Evolutionary conservation across 2,113 vertebrate genomes (phyloP), one percentile per base, ranked within the genome.

Genomic region (Poecile atricapillus): DNA sequence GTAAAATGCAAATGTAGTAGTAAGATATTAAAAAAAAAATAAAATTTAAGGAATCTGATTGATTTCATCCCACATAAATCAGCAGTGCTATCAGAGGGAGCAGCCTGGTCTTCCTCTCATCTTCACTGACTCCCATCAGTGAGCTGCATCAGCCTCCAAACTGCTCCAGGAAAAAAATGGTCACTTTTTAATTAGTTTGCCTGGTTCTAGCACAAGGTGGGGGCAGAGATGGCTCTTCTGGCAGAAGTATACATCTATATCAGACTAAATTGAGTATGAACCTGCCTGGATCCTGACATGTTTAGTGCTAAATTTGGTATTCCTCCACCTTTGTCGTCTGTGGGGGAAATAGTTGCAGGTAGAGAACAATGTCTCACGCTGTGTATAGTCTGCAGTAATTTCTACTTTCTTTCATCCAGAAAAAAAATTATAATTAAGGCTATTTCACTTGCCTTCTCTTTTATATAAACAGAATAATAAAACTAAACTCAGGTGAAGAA

Each of bases 1-100:
- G 10, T 16, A 76, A 60, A 75, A 75, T 39, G 5, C 9, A 78
- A 85, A 71, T 19, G 15, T 35, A 65, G 4, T 17, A 59, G 68
- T 28, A 56, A 84, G 11, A 13, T 13, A n/a, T 7, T 46, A 0
- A 20, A 75, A 41, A 65, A 62, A 7, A 27, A 70, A 37, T 64
- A 24, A 70, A 37, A 64, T 56, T 56, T 0, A 6, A 83, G 37
- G 13, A 33, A 17, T 1, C 2, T 3, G 9, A 35, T 28, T 0
- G 15, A 30, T 10, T 12, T n/a, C 49, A 67, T 31, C 22, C 13
- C 52, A 46, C 10, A 3, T 10, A 43, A 73, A 56, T 24, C 22
- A 47, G 59, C 49, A 31, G 13, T 47, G 39, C 27, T 60, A 41
- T 33, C 41, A 68, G 44, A 33, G 25, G 55, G 22, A 80, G 58